Evolutionary conservation across 2,888 invertebrate genomes (phyloP).

Genomic region (Argyresthia albistria): DNA sequence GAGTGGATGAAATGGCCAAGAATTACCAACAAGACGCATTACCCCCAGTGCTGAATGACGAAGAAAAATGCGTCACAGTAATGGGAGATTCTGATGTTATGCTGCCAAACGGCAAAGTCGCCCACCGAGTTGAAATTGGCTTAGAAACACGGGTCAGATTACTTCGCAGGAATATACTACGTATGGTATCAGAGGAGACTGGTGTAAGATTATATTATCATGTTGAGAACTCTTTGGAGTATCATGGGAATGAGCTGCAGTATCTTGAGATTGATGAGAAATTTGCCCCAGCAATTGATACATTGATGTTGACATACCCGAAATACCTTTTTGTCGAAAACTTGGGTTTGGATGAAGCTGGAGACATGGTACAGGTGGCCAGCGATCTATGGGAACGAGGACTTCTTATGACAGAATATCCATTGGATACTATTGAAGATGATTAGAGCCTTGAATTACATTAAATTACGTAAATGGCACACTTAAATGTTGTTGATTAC

Average conservation of each 20-base stretch:
- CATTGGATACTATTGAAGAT: constrained; percentile 61
- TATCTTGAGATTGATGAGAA: constrained; percentile 79
- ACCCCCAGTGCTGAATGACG: constrained; percentile 82
- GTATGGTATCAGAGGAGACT: constrained; percentile 76
- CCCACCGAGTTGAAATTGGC: constrained; percentile 76
- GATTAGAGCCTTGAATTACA: constrained; percentile 15
- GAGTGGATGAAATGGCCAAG: constrained; percentile 90
- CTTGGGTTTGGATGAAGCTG: constrained; percentile 76
- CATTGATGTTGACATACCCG: constrained; percentile 83
- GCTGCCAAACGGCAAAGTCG: constrained; percentile 73
- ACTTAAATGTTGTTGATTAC: too few species aligned
- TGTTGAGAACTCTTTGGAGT: constrained; percentile 87
- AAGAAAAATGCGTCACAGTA: constrained; percentile 79
- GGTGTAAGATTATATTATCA: constrained; percentile 82
- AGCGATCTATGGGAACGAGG: constrained; percentile 88
- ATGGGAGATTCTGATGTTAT: constrained; percentile 81
- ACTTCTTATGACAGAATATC: constrained; percentile 80
- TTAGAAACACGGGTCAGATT: constrained; percentile 76
- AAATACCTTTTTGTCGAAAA: constrained; percentile 80
- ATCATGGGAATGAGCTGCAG: constrained; percentile 83
- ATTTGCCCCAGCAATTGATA: constrained; percentile 78
- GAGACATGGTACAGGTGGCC: constrained; percentile 76
- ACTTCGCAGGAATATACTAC: constrained; percentile 67
- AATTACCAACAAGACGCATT: constrained; percentile 88
- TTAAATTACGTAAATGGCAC: neutral